phyloP scores from a whole-genome alignment of 1,140 invertebrate genomes.

The Leptinotarsa undecemlineata region DNA sequence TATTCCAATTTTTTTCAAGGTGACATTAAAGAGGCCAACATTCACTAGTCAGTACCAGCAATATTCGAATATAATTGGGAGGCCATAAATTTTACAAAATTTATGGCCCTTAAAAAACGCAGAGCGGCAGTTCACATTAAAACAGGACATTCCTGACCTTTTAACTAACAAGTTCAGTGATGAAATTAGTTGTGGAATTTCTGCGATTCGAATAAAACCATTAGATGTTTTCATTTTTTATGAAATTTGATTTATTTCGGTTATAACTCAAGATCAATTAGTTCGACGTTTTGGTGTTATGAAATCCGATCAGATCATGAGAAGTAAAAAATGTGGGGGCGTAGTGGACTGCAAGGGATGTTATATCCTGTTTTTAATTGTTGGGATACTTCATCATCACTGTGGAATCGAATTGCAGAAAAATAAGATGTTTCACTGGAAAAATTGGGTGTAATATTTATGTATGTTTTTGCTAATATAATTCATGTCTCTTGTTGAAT shows the following conservation, averaged over 20 bases:
- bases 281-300: neutral
- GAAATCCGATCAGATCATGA: neutral
- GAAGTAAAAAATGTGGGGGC: neutral
- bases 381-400: neutral
- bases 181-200: conserved; percentile 2
- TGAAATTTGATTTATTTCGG: conserved; percentile 1
- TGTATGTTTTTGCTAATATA: too few species aligned
- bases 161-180: neutral
- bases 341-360: neutral
- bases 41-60: neutral
- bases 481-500: too few species aligned
- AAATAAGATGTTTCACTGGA: too few species aligned
- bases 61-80: conserved; percentile 3
- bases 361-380: neutral
- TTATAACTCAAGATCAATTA: neutral
- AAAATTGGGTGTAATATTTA: too few species aligned
- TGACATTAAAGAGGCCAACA: neutral
- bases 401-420: too few species aligned
- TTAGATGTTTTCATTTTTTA: neutral
- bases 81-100: conserved; percentile 1
- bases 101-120: conserved; percentile 5
- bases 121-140: neutral
- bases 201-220: neutral
- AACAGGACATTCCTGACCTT: neutral
- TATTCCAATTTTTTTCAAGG: neutral